These are phyloP conservation scores for Tromatobia lineatoria DNA, from an alignment of 2,888 invertebrate species.

Conservation along the genomic window DNA sequence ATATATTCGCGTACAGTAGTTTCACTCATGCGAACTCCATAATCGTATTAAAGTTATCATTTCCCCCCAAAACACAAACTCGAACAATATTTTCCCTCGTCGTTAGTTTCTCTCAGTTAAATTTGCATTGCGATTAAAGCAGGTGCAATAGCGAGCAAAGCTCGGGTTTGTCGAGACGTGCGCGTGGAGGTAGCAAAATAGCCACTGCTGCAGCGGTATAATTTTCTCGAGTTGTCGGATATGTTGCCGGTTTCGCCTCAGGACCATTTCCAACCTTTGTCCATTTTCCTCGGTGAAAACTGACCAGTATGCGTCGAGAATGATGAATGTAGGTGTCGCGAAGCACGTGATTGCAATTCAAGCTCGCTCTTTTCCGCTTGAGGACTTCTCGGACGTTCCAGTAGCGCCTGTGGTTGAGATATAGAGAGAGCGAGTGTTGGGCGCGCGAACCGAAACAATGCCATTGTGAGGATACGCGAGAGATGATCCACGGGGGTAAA, in stretches of 20 bases:
- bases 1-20: background rate
- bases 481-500: conserved; percentile 69
- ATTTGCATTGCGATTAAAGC: conserved; percentile 24
- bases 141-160: background rate
- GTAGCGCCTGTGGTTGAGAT: background rate
- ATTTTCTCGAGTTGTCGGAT: conserved; percentile 22
- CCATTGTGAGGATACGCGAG: conserved; percentile 66
- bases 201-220: conserved; percentile 33
- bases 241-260: background rate
- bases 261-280: background rate
- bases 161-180: background rate
- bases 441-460: conserved; percentile 65
- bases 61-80: conserved; percentile 25
- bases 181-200: conserved; percentile 5
- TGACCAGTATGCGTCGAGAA: conserved; percentile 3
- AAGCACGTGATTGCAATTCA: conserved; percentile 35
- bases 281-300: conserved; percentile 5
- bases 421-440: background rate
- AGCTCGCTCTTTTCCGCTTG: conserved; percentile 46
- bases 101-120: conserved; percentile 9
- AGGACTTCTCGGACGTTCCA: conserved; percentile 30
- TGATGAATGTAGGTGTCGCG: conserved; percentile 25
- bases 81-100: conserved; percentile 20
- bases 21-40: background rate
- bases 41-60: conserved; percentile 35